Base-by-base conservation (phyloP, 1,140 invertebrate species). In the Lanistes nyassanus region DNA sequence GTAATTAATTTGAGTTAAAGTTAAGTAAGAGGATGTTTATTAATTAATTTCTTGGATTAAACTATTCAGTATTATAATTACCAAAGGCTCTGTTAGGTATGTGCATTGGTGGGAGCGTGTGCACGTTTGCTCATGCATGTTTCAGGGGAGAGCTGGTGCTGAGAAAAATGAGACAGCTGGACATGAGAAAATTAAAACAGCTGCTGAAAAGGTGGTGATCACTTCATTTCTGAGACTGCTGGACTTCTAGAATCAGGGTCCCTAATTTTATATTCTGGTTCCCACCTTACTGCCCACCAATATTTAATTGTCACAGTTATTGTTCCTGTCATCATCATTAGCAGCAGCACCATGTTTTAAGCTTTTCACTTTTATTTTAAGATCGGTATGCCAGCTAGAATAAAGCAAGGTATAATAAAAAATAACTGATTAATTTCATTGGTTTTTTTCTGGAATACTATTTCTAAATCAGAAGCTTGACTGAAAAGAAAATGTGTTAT, bases 121-220 rank as follows among this genome's bases (percentile, higher is more conserved):
- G n/a, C n/a, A n/a, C n/a, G n/a, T n/a, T n/a, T n/a, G n/a, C 23
- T 60, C 19, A 29, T 60, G 39, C 67, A 31, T 76, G 29, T 74
- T 79, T n/a, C 64, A 86, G 85, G 84, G 83, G 16, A 79, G 81
- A 31, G 84, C 82, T 62, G 77, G 74, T 5, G 13, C 37, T 23
- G 74, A 84, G 68, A 82, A 82, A 60, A 79, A 85, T 64, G 66
- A 78, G n/a, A 68, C 76, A 51, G 70, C 79, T 56, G 85, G 81
- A 0, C 67, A 80, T 36, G 71, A 78, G 68, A 75, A 79, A n/a
- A 34, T 86, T 19, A 47, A 84, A 42, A 84, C 78, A 67, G 72
- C 83, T 37, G 84, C 84, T 34, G 73, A 82, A 67, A 75, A 79
- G 77, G 82, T 83, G 75, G 36, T 37, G 31, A 47, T 71, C 42